Percentiles rank a stretch among this genome's conserved stretches.
These are phyloP conservation scores for Elegia similella DNA, from an alignment of 2,888 invertebrate genomes.

Conservation along the genomic window DNA sequence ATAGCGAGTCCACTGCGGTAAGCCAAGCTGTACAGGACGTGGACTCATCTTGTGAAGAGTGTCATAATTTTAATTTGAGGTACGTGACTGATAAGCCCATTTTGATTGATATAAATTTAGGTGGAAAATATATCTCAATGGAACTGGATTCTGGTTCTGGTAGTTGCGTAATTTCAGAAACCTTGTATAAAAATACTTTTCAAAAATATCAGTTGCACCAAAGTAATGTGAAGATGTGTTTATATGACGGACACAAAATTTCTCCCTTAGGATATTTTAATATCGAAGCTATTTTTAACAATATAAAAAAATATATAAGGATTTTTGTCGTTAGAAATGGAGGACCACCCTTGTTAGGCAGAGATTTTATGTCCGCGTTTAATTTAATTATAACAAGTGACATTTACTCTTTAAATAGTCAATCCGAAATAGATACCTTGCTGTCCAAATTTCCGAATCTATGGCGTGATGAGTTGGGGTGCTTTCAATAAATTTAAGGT, in stretches of 20 bases:
- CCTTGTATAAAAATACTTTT: slow-evolving; percentile 21
- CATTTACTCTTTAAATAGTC: slow-evolving; percentile 9
- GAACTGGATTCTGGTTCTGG: slow-evolving; percentile 29
- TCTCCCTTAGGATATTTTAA: slow-evolving; percentile 26
- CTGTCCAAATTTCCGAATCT: slow-evolving; percentile 19
- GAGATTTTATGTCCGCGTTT: too few relatives aligned
- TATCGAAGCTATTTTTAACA: slow-evolving; percentile 16
- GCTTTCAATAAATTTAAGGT: slow-evolving; percentile 27
- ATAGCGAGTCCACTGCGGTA: neutral
- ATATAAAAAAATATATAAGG: slow-evolving; percentile 19
- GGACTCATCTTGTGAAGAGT: slow-evolving; percentile 21
- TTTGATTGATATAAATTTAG: slow-evolving; percentile 18
- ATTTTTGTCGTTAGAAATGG: slow-evolving; percentile 29
- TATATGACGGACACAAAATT: slow-evolving; percentile 33
- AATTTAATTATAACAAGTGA: slow-evolving; percentile 16
- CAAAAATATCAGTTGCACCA: slow-evolving; percentile 8
- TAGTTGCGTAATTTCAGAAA: slow-evolving; percentile 25
- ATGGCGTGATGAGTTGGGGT: slow-evolving; percentile 25
- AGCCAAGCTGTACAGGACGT: neutral
- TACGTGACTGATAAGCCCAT: slow-evolving; percentile 25
- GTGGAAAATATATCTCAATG: slow-evolving; percentile 18
- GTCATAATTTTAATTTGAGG: slow-evolving; percentile 27
- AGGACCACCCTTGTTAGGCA: slow-evolving; percentile 22
- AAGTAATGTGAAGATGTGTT: slow-evolving; percentile 27
- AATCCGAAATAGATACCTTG: slow-evolving; percentile 12